A percentile compares a stretch with the other conserved stretches of the same genome.
Conservation (phyloP, 2,113 vertebrate species). For the Sinosuthora webbiana region DNA sequence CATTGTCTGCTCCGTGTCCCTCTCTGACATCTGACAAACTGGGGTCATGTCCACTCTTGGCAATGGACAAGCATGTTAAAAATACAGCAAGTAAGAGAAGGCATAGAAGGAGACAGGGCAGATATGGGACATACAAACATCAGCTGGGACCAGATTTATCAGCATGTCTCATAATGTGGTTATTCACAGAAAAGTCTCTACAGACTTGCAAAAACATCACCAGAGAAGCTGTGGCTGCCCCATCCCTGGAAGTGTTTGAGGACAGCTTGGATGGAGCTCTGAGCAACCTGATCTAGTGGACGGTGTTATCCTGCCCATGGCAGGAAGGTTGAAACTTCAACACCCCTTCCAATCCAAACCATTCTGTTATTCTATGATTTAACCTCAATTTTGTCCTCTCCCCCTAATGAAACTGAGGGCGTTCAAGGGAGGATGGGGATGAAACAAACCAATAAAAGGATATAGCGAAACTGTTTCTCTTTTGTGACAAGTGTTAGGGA, state of each 20-base stretch:
- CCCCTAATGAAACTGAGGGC: background rate
- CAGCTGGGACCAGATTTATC: background rate
- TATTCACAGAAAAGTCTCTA: background rate
- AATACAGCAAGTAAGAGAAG: background rate
- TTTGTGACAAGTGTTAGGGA: background rate
- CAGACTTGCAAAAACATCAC: background rate
- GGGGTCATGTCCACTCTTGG: background rate
- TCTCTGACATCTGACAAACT: background rate
- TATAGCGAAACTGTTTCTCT: background rate
- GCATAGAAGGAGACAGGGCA: background rate
- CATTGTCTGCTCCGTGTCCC: background rate
- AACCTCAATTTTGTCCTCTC: background rate
- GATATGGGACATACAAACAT: background rate
- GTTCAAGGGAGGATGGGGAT: background rate
- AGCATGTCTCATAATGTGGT: background rate
- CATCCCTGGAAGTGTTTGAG: background rate
- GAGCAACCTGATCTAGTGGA: background rate
- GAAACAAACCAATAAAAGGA: background rate
- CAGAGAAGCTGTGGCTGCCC: background rate
- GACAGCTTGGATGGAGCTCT: background rate
- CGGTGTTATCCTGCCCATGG: background rate
- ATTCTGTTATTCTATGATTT: background rate
- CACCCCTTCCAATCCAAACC: background rate
- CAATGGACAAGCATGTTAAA: background rate
- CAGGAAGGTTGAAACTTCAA: background rate